A percentile compares a stretch with the other conserved stretches of the same genome.
Conservation (phyloP, 1,140 invertebrate genomes). For the Lucilia sericata region DNA sequence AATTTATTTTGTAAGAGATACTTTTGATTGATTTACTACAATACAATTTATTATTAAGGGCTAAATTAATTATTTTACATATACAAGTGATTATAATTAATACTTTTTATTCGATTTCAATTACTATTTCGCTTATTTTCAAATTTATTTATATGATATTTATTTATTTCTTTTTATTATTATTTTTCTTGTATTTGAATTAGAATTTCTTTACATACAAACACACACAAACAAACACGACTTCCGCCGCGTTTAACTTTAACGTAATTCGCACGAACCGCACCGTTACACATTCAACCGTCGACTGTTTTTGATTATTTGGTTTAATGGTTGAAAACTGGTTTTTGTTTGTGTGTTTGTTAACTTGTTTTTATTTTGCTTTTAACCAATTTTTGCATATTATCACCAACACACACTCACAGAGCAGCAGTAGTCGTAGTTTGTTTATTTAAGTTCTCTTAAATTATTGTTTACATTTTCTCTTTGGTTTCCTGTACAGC, state of each 20-base stretch:
- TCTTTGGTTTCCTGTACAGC: constrained; percentile 25
- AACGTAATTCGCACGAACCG: constrained; percentile 38
- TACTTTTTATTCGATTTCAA: not conserved
- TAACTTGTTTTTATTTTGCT: constrained; percentile 42
- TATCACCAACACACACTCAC: constrained; percentile 32
- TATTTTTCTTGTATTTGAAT: not conserved
- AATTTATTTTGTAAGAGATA: not conserved
- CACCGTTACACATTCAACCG: constrained; percentile 42
- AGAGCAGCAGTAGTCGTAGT: not conserved
- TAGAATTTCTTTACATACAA: constrained; percentile 7
- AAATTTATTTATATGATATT: no score
- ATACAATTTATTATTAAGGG: not conserved
- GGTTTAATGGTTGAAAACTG: constrained; percentile 36
- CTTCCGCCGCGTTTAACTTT: constrained; percentile 34
- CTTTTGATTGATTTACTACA: no score
- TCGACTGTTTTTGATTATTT: constrained; percentile 44
- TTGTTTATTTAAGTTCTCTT: constrained; percentile 6
- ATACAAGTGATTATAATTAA: not conserved
- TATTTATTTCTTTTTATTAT: not conserved
- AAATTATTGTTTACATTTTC: not conserved
- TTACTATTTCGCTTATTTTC: constrained; percentile 18
- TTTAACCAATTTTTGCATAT: constrained; percentile 26
- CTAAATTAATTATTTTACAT: not conserved
- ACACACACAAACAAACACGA: constrained; percentile 25
- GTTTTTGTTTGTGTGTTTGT: constrained; percentile 34